Base-by-base conservation (phyloP, 1,140 invertebrate genomes). In the Agrypnia vestita region DNA sequence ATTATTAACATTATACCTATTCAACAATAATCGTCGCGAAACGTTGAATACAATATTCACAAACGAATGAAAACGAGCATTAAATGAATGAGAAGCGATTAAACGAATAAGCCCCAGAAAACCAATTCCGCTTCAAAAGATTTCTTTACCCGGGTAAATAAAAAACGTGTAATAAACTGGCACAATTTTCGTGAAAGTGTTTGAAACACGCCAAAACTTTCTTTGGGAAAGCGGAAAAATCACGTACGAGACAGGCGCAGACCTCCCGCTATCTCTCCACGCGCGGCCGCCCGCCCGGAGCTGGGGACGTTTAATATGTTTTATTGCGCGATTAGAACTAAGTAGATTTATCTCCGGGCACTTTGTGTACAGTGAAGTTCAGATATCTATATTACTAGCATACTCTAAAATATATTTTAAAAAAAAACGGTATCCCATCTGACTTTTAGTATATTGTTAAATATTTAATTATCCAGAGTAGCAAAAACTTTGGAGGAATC, bases 231-330 rank as follows among this genome's bases (percentile, higher is more conserved):
- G 25, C 25, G 21, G 35, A 64, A 64, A 61, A 62, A 62, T 62
- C 61, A 64, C 25, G 49, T 64, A 64, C 61, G 13, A 64, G 21
- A 51, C 61, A 64, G 61, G 25, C 61, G 35, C 61, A 64, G 61
- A 64, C 15, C 15, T 9, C 15, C 15, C 15, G 21, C n/a, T 13
- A 43, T 25, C 25, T 25, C 25, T n/a, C 13, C 9, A 25, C 3
- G 35, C 21, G 53, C 53, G 12, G 15, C 53, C 4, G 15, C 13
- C 53, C 6, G 53, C 53, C 53, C 0, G 4, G 25, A 13, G 49
- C 49, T 8, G 49, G 49, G 49, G 8, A 64, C 61, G 35, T 64
- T 64, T 62, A 62, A 62, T 62, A 25, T 62, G 4, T 12, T 62
- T 43, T 62, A 64, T 64, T 64, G 61, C 61, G 10, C 19, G 61